Evolutionary conservation across 2,113 vertebrate species (phyloP).

Genomic region (Mellivora capensis): DNA sequence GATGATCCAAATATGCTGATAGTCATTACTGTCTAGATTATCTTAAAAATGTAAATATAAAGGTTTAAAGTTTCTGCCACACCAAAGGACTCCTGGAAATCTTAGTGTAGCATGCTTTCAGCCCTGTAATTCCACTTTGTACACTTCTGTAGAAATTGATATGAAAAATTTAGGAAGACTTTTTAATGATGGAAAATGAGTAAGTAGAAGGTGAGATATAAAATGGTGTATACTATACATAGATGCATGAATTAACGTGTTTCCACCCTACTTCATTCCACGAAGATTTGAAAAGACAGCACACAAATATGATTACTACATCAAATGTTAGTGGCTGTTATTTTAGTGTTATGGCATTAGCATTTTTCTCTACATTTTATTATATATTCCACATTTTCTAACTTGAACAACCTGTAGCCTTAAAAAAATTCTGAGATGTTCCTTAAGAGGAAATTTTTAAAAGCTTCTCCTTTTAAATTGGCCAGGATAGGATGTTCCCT

Average conservation of each 20-base stretch:
- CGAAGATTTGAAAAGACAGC: background rate
- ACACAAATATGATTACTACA: background rate
- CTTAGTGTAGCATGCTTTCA: background rate
- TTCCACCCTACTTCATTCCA: background rate
- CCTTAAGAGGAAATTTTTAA: background rate
- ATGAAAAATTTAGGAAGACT: background rate
- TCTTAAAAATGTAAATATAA: background rate
- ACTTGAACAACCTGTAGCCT: background rate
- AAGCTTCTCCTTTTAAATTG: background rate
- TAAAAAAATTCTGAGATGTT: background rate
- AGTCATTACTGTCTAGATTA: background rate
- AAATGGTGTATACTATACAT: background rate
- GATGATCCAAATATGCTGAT: background rate
- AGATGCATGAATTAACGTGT: background rate
- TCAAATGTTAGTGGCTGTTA: background rate
- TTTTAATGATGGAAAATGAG: background rate
- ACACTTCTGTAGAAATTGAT: background rate
- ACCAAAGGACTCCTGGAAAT: background rate
- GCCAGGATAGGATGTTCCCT: background rate
- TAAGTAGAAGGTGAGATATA: background rate
- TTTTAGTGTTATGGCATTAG: background rate
- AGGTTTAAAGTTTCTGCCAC: background rate
- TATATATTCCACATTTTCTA: conserved; percentile 13
- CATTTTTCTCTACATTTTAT: background rate
- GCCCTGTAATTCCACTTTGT: background rate